Evolutionary conservation across 2,888 invertebrate species (phyloP).

Genomic region (Andrena fulva): DNA sequence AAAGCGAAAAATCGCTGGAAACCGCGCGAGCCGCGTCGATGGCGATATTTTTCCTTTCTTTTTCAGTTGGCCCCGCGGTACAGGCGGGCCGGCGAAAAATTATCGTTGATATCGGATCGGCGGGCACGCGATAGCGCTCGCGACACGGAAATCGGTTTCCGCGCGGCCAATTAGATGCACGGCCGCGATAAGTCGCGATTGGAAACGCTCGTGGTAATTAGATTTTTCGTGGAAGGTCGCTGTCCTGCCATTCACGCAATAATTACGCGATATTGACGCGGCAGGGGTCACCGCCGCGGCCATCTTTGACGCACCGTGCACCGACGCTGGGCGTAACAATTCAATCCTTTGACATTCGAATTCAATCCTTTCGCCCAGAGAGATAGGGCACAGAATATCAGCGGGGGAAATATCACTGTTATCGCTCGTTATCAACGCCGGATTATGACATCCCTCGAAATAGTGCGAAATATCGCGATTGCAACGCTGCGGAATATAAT

Average conservation of each 20-base stretch:
- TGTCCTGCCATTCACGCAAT: constrained; percentile 30
- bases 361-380: no score
- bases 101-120: constrained; percentile 60
- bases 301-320: not conserved
- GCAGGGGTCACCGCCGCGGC: not conserved
- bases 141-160: constrained; percentile 52
- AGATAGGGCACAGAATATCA: no score
- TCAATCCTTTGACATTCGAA: not conserved
- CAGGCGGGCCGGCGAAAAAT: constrained; percentile 43
- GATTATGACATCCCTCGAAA: no score
- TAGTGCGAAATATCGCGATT: no score
- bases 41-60: constrained; percentile 35
- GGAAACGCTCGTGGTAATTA: constrained; percentile 44
- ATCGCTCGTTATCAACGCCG: no score
- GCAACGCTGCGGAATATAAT: no score
- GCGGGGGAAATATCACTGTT: no score
- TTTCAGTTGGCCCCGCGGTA: constrained; percentile 40
- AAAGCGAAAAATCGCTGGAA: constrained; percentile 54
- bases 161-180: constrained; percentile 54
- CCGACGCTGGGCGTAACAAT: not conserved
- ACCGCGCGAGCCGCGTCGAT: constrained; percentile 31
- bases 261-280: constrained; percentile 54
- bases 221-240: constrained; percentile 47
- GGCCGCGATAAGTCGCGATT: constrained; percentile 45
- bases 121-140: constrained; percentile 43